phyloP scores from a whole-genome alignment of 2,113 vertebrate genomes.

The Phalacrocorax brasilianus region DNA sequence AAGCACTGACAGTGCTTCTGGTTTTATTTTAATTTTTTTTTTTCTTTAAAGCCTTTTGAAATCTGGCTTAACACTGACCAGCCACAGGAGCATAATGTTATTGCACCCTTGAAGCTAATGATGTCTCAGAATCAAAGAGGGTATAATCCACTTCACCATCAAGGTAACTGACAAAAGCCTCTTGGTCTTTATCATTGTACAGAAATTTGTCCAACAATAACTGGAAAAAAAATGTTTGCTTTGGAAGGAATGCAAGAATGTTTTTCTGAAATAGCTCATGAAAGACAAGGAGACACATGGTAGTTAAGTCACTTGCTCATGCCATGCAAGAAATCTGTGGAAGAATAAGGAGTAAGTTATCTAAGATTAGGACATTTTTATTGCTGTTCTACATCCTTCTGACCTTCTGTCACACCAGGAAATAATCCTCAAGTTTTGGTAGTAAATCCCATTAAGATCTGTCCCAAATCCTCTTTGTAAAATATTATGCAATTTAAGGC shows the following conservation, averaged over 20 bases:
- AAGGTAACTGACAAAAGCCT: background rate
- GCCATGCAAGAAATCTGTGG: background rate
- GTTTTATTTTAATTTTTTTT: too few relatives aligned
- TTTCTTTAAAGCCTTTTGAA: background rate
- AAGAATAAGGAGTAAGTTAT: background rate
- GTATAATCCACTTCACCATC: background rate
- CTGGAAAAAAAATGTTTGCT: background rate
- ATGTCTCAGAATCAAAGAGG: background rate
- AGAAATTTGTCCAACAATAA: background rate
- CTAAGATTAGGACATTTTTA: background rate
- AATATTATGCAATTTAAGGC: background rate
- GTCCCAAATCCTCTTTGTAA: background rate
- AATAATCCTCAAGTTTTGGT: background rate
- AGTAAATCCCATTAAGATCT: background rate
- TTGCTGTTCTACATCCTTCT: background rate
- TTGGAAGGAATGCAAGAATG: background rate
- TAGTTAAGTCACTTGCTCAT: background rate
- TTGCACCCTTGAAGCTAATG: background rate
- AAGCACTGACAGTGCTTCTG: background rate
- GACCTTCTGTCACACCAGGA: background rate
- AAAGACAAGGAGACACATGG: background rate
- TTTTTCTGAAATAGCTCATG: background rate
- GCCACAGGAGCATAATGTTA: background rate
- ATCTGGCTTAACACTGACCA: background rate
- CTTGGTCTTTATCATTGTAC: background rate